phyloP scores from a whole-genome alignment of 2,797 vertebrate genomes.

The Helarctos malayanus region DNA sequence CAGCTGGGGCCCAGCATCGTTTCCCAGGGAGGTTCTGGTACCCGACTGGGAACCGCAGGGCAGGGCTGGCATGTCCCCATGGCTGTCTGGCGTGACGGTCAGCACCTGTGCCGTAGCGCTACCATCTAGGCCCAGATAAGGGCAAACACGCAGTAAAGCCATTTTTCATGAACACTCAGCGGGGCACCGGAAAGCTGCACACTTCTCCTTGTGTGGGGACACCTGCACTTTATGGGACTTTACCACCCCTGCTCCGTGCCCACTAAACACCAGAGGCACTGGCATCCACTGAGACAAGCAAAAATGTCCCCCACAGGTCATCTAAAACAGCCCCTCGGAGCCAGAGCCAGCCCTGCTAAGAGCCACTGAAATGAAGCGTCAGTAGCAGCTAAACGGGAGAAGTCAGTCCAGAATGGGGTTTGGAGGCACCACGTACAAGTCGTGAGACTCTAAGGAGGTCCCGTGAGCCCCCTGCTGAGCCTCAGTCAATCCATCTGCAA shows the following conservation, averaged over 20 bases:
- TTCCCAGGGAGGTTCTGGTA: not conserved
- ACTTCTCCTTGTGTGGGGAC: not conserved
- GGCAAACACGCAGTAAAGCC: not conserved
- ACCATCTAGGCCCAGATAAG: accelerated
- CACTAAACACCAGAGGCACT: not conserved
- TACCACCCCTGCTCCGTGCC: not conserved
- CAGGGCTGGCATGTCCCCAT: accelerated
- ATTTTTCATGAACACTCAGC: accelerated
- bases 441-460: not conserved
- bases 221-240: not conserved
- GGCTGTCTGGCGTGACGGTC: not conserved
- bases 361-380: not conserved
- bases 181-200: not conserved
- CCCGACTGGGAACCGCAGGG: accelerated
- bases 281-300: too few relatives aligned
- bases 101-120: accelerated
- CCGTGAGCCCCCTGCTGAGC: not conserved
- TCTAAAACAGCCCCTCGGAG: not conserved
- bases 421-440: not conserved
- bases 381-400: not conserved
- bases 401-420: not conserved
- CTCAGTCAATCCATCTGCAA: not conserved
- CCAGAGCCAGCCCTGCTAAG: not conserved
- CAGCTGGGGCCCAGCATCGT: too few relatives aligned
- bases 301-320: not conserved